Base-by-base conservation (phyloP, 2,113 vertebrate genomes). In the Gracilinanus agilis region DNA sequence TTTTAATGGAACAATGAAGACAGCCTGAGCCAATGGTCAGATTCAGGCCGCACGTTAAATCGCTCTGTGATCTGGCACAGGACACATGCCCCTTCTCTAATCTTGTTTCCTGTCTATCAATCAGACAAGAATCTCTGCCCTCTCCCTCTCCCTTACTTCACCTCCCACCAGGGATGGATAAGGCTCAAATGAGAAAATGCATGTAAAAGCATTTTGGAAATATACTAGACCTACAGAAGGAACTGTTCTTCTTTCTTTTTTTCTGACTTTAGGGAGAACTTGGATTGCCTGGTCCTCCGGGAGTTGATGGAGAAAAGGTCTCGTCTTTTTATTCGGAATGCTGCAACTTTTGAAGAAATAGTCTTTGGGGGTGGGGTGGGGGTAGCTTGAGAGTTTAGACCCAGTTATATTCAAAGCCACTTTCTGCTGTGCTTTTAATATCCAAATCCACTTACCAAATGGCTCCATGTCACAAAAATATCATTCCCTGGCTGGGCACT, bases 291-390 rank as follows among this genome's bases (percentile, higher is more conserved):
- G 99, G 99, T 9, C 98, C 98, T 34, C 99, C 99, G 24, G 99
- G 99, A 93, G 93, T 99, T 21, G 99, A 99, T 0, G 99, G 99
- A 92, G 98, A 99, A 92, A 99, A 99, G 99, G 99, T 99, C 97
- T 21, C 93, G 53, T 91, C 49, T 27, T 91, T 93, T 95, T 8
- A 3, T 88, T 90, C 75, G 34, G 44, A 44, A 91, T 54, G 89
- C 53, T 93, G 10, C n/a, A 21, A 83, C 19, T 40, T 75, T 83
- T 83, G 67, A 83, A 75, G 67, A 75, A 75, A 83, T 40, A 34
- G 67, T 83, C n/a, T 83, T 83, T 40, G 61, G 29, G 9, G 3
- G 3, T 19, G 29, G 61, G 5, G 34, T 55, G 67, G 16, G 34
- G 24, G 34, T 12, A 83, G 67, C 19, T 40, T 16, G 6, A 40